Evolutionary conservation across 2,797 vertebrate genomes (phyloP).

Genomic region (Chromis chromis): DNA sequence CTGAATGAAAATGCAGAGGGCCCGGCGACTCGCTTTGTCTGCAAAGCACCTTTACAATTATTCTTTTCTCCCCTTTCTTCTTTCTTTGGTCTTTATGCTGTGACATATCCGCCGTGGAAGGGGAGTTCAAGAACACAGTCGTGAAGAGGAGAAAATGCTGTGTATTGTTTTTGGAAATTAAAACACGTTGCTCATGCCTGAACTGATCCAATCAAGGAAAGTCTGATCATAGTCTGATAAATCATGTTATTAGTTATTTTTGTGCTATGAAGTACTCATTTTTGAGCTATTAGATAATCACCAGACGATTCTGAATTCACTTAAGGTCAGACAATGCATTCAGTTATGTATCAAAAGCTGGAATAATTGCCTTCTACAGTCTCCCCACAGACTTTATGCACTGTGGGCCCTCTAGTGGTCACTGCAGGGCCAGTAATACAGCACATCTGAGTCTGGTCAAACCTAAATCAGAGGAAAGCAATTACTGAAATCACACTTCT

Average conservation of each 20-base stretch:
- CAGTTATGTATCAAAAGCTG: constrained; percentile 8
- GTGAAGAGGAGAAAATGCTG: background rate
- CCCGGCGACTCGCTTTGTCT: constrained; percentile 67
- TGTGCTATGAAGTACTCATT: background rate
- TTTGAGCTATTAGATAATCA: background rate
- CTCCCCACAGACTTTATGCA: constrained; percentile 21
- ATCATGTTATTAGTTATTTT: no score
- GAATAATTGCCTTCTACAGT: background rate
- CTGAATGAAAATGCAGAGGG: constrained; percentile 61
- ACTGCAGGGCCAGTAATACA: background rate
- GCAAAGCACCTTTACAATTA: constrained; percentile 54
- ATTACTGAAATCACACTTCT: background rate
- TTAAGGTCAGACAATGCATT: background rate
- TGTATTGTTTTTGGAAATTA: constrained; percentile 34
- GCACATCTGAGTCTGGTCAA: no score
- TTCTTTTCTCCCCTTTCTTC: constrained; percentile 34
- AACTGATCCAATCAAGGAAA: background rate
- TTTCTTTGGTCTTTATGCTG: constrained; percentile 33
- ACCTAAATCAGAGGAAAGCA: background rate
- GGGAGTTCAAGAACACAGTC: constrained; percentile 14
- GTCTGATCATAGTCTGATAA: constrained; percentile 10
- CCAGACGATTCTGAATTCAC: background rate
- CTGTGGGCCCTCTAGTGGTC: constrained; percentile 78
- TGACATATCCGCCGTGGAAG: constrained; percentile 1
- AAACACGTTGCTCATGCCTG: background rate